Conservation (phyloP, 1,140 invertebrate genomes). For the Drosophila oshimai region DNA sequence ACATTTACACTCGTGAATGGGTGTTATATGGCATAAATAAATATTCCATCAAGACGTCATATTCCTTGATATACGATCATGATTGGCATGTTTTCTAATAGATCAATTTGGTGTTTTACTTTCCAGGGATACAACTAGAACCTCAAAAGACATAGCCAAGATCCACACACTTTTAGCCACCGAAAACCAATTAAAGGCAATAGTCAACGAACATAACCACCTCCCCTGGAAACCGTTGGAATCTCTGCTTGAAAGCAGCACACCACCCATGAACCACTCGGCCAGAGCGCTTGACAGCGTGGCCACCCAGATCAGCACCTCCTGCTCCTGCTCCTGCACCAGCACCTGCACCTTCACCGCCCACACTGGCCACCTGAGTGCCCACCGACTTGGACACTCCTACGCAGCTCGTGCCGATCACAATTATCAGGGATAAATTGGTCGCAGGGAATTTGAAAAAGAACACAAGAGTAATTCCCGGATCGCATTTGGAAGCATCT, state of each 20-base stretch:
- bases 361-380: conserved; percentile 50
- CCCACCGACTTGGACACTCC: conserved; percentile 68
- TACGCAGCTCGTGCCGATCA: conserved; percentile 76
- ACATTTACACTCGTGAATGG: conserved; percentile 47
- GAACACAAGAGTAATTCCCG: not conserved
- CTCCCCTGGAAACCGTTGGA: conserved; percentile 25
- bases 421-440: conserved; percentile 63
- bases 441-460: not conserved
- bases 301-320: conserved; percentile 61
- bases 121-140: conserved; percentile 62
- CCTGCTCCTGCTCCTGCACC: conserved; percentile 18
- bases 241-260: conserved; percentile 53
- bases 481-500: conserved; percentile 1
- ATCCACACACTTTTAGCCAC: not conserved
- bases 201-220: conserved; percentile 2
- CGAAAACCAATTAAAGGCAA: not conserved
- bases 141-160: conserved; percentile 51
- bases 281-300: conserved; percentile 70
- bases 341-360: conserved; percentile 19
- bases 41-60: conserved; percentile 44
- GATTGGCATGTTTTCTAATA: not conserved
- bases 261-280: conserved; percentile 72
- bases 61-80: not conserved
- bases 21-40: conserved; percentile 18
- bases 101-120: not conserved